Conservation (phyloP, 1,140 invertebrate genomes). For the Panonychus citri region DNA sequence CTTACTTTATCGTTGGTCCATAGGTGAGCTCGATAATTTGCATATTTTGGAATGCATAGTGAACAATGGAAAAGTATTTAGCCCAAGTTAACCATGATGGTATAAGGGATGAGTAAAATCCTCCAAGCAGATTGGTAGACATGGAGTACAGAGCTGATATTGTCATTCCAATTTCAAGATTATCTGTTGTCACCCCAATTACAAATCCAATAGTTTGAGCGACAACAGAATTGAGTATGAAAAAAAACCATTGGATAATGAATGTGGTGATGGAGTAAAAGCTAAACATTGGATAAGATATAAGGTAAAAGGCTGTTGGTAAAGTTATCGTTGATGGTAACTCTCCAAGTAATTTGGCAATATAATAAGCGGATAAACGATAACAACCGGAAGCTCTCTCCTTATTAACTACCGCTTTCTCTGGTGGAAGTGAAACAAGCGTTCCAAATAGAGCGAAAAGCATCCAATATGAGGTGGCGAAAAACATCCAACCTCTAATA, state of each 20-base stretch:
- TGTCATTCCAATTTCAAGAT: slow-evolving; percentile 54
- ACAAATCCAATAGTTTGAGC: slow-evolving; percentile 54
- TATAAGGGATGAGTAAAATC: slow-evolving; percentile 53
- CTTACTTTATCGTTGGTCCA: slow-evolving; percentile 41
- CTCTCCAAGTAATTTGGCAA: slow-evolving; percentile 64
- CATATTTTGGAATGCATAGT: slow-evolving; percentile 66
- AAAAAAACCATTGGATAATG: slow-evolving; percentile 40
- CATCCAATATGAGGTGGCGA: slow-evolving; percentile 60
- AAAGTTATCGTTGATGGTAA: slow-evolving; percentile 48
- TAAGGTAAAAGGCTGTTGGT: slow-evolving; percentile 50
- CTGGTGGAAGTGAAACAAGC: slow-evolving; percentile 50
- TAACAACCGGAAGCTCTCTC: slow-evolving; percentile 56
- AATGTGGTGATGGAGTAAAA: slow-evolving; percentile 33
- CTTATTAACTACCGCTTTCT: slow-evolving; percentile 58
- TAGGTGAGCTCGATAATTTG: slow-evolving; percentile 54
- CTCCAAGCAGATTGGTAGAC: slow-evolving; percentile 54
- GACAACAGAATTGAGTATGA: slow-evolving; percentile 26
- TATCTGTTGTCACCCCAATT: slow-evolving; percentile 51
- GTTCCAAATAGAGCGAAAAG: slow-evolving; percentile 57
- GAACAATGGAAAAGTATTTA: slow-evolving; percentile 45
- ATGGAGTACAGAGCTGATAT: slow-evolving; percentile 53
- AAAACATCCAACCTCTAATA: slow-evolving; percentile 44
- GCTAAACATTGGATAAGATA: slow-evolving; percentile 52
- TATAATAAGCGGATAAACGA: slow-evolving; percentile 54
- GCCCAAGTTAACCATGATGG: slow-evolving; percentile 54